Evolutionary conservation across 2,113 vertebrate genomes (phyloP).

Genomic region (Turdus rufiventris): DNA sequence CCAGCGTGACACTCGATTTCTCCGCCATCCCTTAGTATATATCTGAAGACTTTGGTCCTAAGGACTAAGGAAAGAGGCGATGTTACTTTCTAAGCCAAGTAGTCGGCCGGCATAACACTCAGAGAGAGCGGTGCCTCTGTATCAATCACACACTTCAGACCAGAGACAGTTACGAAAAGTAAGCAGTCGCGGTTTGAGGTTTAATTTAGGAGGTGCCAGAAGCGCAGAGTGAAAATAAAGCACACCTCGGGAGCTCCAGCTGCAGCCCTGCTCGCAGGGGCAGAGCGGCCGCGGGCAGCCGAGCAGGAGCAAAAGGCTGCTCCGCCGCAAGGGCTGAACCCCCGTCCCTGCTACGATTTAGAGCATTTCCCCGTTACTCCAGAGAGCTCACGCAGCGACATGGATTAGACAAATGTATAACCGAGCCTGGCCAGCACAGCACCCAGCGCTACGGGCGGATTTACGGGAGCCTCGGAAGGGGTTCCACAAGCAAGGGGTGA

Average conservation of each 20-base stretch:
- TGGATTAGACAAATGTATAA: accelerated
- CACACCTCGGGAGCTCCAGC: not conserved
- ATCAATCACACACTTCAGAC: not conserved
- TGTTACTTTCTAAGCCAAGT: not conserved
- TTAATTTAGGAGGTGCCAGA: constrained; percentile 13
- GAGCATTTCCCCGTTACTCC: not conserved
- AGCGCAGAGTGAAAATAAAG: not conserved
- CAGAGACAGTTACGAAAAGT: not conserved
- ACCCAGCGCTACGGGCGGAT: not conserved
- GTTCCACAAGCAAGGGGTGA: not conserved
- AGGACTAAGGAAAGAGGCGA: not conserved
- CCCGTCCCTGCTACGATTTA: not conserved
- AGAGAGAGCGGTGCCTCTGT: not conserved
- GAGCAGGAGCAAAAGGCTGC: not conserved
- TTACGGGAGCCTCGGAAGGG: not conserved
- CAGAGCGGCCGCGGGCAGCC: not conserved
- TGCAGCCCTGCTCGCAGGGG: not conserved
- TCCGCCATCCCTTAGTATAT: not conserved
- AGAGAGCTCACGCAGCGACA: not conserved
- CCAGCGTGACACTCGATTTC: not conserved
- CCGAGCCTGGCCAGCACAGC: not conserved
- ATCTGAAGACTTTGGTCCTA: not conserved
- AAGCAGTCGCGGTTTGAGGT: not conserved
- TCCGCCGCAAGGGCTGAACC: not conserved
- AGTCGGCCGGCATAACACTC: not conserved